Conservation (phyloP, 2,797 vertebrate species). For the Peromyscus aztecus region DNA sequence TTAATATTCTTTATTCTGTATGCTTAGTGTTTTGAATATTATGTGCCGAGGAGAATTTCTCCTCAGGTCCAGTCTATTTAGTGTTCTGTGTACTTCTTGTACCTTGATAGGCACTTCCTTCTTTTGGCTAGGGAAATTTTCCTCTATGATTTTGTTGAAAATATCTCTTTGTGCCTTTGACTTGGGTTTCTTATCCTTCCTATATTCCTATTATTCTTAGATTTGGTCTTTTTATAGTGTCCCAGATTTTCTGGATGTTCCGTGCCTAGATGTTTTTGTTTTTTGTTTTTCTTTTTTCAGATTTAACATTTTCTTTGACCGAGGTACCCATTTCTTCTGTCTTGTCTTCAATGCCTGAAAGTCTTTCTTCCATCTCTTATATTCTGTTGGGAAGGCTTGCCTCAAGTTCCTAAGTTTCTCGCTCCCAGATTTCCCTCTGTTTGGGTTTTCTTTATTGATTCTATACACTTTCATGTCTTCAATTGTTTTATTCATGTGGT, state of each 20-base stretch:
- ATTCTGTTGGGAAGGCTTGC: background rate
- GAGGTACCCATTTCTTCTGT: background rate
- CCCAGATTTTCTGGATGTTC: background rate
- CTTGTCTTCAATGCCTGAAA: background rate
- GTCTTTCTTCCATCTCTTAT: background rate
- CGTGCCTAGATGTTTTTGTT: background rate
- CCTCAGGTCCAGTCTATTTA: background rate
- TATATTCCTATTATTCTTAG: background rate
- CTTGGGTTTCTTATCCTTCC: background rate
- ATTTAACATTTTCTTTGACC: background rate
- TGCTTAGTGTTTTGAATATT: background rate
- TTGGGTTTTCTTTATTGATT: background rate
- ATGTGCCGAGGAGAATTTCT: background rate
- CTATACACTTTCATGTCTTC: background rate
- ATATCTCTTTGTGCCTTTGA: background rate
- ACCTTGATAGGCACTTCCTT: too few species aligned
- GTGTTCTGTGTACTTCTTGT: background rate
- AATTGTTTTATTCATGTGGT: background rate
- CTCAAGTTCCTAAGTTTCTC: background rate
- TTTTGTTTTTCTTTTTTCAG: background rate
- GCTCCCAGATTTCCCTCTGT: background rate
- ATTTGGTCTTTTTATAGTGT: background rate
- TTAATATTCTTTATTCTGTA: background rate
- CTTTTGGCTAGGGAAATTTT: background rate
- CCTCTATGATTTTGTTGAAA: background rate